phyloP scores from a whole-genome alignment of 2,797 vertebrate species.

The Bufotes viridis region DNA sequence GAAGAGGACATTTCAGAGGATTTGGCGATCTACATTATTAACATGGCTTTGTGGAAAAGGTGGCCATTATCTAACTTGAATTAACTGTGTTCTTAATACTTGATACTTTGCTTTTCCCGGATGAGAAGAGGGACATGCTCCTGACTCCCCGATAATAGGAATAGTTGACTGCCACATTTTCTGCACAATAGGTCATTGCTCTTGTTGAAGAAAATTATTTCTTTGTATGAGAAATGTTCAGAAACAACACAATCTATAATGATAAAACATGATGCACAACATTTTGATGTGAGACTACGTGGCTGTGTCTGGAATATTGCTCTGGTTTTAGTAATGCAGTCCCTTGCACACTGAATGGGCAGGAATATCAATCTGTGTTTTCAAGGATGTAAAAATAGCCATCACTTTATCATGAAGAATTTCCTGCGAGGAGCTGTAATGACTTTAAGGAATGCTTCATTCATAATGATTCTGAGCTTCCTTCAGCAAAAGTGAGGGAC shows the following conservation, averaged over 20 bases:
- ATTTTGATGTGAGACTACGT: conserved; percentile 14
- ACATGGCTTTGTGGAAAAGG: conserved; percentile 6
- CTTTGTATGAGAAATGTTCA: conserved; percentile 6
- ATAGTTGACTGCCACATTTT: neutral
- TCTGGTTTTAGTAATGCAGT: conserved; percentile 2
- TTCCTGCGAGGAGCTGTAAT: conserved; percentile 39
- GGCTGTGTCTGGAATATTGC: conserved; percentile 13
- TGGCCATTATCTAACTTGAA: neutral
- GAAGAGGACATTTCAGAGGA: neutral
- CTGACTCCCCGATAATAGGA: neutral
- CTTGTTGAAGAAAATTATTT: conserved; percentile 23
- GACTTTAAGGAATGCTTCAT: conserved; percentile 25
- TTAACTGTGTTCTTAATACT: neutral
- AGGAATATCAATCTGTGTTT: conserved; percentile 50
- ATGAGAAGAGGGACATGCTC: neutral
- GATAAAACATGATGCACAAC: neutral
- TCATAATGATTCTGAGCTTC: conserved; percentile 25
- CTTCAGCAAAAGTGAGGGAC: neutral
- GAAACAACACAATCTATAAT: neutral
- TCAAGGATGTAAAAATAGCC: conserved; percentile 41
- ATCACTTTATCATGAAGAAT: conserved; percentile 41
- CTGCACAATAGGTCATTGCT: neutral
- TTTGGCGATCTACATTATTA: neutral
- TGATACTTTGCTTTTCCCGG: neutral
- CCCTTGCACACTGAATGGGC: conserved; percentile 10